Percentiles rank a stretch among this genome's conserved stretches.
These are phyloP conservation scores for Micromys minutus DNA, from an alignment of 2,113 vertebrate species.

Conservation along the genomic window DNA sequence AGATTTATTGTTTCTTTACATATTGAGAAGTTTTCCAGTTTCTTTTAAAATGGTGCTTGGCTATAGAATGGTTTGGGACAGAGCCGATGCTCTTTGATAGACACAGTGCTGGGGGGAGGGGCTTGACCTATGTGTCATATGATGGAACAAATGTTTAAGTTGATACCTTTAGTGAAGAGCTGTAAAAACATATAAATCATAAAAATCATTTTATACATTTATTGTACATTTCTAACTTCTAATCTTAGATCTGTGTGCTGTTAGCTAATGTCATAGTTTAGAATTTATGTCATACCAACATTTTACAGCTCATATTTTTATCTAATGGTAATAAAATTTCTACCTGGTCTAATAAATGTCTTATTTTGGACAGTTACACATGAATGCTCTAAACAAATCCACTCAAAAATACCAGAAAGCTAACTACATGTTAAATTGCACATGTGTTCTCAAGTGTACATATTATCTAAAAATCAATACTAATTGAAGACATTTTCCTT, in stretches of 20 bases:
- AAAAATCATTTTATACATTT: not conserved
- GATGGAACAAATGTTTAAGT: constrained; percentile 16
- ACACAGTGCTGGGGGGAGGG: not conserved
- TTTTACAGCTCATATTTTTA: not conserved
- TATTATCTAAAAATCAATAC: constrained; percentile 25
- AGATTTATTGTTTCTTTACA: constrained; percentile 12
- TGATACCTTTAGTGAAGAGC: not conserved
- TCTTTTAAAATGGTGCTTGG: not conserved
- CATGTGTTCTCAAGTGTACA: not conserved
- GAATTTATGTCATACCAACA: not conserved
- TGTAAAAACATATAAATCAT: not conserved
- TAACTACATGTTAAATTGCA: not conserved
- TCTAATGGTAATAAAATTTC: not conserved
- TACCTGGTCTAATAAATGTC: not conserved
- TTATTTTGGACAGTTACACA: not conserved
- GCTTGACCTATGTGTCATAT: not conserved
- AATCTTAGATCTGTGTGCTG: constrained; percentile 12
- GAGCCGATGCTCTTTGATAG: not conserved
- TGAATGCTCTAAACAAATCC: not conserved
- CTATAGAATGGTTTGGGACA: not conserved
- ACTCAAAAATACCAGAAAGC: not conserved
- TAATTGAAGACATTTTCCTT: constrained; percentile 19
- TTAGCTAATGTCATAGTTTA: not conserved
- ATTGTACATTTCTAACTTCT: not conserved
- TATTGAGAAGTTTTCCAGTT: not conserved